These are phyloP conservation scores for Paramisgurnus dabryanus DNA, from an alignment of 2,113 vertebrate genomes.

Conservation along the genomic window DNA sequence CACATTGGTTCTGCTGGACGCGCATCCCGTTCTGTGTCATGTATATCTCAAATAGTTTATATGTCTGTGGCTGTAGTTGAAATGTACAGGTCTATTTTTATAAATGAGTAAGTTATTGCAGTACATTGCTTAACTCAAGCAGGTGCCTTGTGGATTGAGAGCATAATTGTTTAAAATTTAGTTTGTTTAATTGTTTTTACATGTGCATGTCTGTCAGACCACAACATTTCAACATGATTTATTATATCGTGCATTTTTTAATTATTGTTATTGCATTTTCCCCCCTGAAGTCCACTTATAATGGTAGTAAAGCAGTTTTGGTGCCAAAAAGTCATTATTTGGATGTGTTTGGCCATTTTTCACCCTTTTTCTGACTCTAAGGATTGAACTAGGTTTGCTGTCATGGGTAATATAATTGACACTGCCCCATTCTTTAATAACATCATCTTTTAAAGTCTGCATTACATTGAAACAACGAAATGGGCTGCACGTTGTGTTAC, in stretches of 20 bases:
- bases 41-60: neutral
- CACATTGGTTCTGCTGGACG: slow-evolving; percentile 66
- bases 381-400: slow-evolving; percentile 1
- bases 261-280: neutral
- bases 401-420: neutral
- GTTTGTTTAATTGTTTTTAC: neutral
- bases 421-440: neutral
- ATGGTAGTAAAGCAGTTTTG: slow-evolving; percentile 6
- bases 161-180: slow-evolving; percentile 3
- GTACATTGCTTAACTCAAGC: slow-evolving; percentile 2
- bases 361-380: neutral
- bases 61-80: slow-evolving; percentile 1
- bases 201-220: neutral
- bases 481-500: too few relatives aligned
- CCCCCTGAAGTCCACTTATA: neutral
- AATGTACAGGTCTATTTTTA: neutral
- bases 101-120: neutral
- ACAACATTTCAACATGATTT: slow-evolving; percentile 23
- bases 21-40: slow-evolving; percentile 38
- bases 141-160: neutral
- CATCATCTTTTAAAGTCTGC: too few relatives aligned
- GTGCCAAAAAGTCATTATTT: neutral
- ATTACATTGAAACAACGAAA: too few relatives aligned
- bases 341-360: slow-evolving; percentile 2
- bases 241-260: slow-evolving; percentile 23